Evolutionary conservation across 35 echinoderm and acorn worm species (phyloP).

Genomic region (Acanthaster planci): DNA sequence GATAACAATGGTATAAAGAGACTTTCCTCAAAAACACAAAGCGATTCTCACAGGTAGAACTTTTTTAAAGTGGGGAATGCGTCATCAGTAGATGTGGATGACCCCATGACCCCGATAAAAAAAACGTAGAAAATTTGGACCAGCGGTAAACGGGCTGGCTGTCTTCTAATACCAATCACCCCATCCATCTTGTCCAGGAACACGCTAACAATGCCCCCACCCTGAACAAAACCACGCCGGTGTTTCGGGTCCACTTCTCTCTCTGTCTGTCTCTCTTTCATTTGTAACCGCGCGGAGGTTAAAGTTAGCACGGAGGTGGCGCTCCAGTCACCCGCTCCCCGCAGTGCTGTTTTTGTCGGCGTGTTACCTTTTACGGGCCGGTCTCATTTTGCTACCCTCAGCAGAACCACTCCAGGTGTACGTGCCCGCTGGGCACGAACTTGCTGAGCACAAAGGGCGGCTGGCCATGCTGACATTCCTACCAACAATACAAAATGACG

Average conservation of each 20-base stretch:
- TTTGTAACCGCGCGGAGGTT: not conserved
- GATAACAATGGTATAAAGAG: not conserved
- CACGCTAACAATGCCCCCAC: not conserved
- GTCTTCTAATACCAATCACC: not conserved
- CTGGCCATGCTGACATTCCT: not conserved
- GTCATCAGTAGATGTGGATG: not conserved
- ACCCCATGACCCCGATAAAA: not conserved
- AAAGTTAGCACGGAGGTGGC: constrained; percentile 3
- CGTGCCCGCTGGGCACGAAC: constrained; percentile 23
- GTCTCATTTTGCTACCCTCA: not conserved
- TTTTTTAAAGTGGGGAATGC: not conserved
- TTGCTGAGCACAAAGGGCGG: not conserved
- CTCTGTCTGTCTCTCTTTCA: no score
- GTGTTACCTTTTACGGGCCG: not conserved
- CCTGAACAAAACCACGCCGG: constrained; percentile 4
- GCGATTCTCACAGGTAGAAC: not conserved
- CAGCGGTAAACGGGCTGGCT: not conserved
- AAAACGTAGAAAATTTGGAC: not conserved
- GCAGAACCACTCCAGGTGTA: constrained; percentile 6
- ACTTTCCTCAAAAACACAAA: not conserved
- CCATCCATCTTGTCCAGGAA: not conserved
- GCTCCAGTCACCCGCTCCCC: constrained; percentile 17
- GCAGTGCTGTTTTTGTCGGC: constrained; percentile 21
- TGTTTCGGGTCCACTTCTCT: constrained; percentile 12
- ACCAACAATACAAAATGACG: constrained; percentile 7